A percentile compares a stretch with the other conserved stretches of the same genome.
Evolutionary conservation across 2,888 invertebrate species (phyloP).

Genomic region (Rhyacophila evoluta): DNA sequence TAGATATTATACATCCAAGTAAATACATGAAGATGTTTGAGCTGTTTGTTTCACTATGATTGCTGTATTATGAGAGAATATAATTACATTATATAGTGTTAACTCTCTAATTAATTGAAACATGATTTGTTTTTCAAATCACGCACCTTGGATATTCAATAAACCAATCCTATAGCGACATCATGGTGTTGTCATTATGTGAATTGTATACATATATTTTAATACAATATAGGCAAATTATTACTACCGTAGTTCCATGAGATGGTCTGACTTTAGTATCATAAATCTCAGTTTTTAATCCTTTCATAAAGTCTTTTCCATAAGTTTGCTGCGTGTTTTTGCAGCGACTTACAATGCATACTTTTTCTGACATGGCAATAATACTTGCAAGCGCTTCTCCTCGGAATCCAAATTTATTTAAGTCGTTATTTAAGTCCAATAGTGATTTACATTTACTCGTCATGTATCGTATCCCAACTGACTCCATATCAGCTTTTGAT

Average conservation of each 20-base stretch:
- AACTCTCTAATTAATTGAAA: too few species aligned
- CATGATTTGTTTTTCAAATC: too few species aligned
- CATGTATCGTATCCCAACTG: conserved; percentile 72
- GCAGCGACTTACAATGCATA: conserved; percentile 73
- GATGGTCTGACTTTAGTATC: conserved; percentile 68
- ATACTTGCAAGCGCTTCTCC: conserved; percentile 79
- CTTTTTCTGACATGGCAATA: conserved; percentile 67
- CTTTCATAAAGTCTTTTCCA: conserved; percentile 69
- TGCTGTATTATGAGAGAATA: too few species aligned
- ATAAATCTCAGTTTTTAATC: conserved; percentile 61
- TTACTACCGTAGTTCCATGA: conserved; percentile 76
- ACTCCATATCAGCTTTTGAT: conserved; percentile 66
- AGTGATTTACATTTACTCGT: conserved; percentile 75
- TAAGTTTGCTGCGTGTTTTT: conserved; percentile 67
- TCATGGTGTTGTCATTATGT: too few species aligned
- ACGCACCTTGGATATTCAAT: too few species aligned
- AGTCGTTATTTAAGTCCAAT: conserved; percentile 66
- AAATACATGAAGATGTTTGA: too few species aligned
- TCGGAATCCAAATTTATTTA: conserved; percentile 74
- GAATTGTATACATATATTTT: too few species aligned
- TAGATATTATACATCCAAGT: too few species aligned
- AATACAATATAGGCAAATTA: too few species aligned
- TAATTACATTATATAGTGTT: too few species aligned
- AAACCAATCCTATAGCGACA: too few species aligned
- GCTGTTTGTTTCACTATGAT: too few species aligned